phyloP scores from a whole-genome alignment of 2,888 invertebrate genomes.

The Luffia ferchaultella region DNA sequence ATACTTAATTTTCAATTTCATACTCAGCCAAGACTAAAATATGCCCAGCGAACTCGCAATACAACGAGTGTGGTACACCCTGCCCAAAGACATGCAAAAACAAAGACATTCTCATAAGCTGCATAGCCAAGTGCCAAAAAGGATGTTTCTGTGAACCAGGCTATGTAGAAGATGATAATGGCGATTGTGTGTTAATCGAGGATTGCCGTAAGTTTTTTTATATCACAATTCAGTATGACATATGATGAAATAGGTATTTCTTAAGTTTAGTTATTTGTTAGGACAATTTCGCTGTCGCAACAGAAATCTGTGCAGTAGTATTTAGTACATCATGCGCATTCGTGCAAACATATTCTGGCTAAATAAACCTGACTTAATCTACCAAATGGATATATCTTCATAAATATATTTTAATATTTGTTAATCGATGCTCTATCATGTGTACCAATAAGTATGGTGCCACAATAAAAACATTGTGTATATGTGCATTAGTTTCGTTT shows the following conservation, averaged over 20 bases:
- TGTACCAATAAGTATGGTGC: no score
- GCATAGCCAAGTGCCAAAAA: not conserved
- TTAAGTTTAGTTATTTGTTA: not conserved
- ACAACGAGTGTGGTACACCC: conserved; percentile 7
- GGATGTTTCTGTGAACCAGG: conserved; percentile 3
- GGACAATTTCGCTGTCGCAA: not conserved
- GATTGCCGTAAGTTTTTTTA: conserved; percentile 3
- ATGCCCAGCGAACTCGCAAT: conserved; percentile 2
- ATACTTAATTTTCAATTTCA: not conserved
- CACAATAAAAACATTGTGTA: no score
- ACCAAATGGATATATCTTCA: no score
- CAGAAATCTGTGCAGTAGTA: not conserved
- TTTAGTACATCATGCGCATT: not conserved
- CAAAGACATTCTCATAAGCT: not conserved
- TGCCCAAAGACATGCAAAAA: conserved; percentile 7
- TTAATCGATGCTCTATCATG: no score
- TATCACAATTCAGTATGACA: not conserved
- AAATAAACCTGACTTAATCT: no score
- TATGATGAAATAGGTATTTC: no score
- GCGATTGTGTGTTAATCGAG: not conserved
- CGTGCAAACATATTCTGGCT: not conserved
- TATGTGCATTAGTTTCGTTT: no score
- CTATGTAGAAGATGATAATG: conserved; percentile 1
- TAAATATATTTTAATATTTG: no score
- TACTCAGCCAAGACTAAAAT: not conserved